Percentiles rank a stretch among this genome's conserved stretches.
These are phyloP conservation scores for Martes martes DNA, from an alignment of 2,113 vertebrate genomes.

Conservation along the genomic window DNA sequence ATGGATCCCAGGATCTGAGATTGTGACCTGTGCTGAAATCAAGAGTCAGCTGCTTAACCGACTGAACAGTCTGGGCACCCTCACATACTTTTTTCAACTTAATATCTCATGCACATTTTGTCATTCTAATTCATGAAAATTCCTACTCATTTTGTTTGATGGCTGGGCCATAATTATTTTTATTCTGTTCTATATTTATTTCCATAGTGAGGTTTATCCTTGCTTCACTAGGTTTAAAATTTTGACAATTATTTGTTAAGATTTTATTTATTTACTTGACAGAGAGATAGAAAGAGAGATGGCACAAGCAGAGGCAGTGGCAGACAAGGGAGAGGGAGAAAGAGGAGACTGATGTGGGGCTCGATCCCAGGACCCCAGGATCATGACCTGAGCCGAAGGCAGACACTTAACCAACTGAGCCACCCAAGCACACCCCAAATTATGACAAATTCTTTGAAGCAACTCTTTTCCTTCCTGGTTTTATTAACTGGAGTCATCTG, in stretches of 20 bases:
- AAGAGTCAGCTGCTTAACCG: not conserved
- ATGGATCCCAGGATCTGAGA: not conserved
- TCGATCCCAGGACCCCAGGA: too few relatives aligned
- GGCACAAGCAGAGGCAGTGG: too few relatives aligned
- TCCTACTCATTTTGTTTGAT: not conserved
- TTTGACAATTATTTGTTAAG: not conserved
- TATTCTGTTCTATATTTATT: not conserved
- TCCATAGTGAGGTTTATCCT: not conserved
- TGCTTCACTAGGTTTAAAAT: not conserved
- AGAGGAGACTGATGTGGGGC: too few relatives aligned
- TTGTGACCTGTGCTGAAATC: not conserved
- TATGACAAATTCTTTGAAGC: not conserved
- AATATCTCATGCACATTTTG: not conserved
- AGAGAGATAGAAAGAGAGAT: too few relatives aligned
- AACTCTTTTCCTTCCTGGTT: not conserved
- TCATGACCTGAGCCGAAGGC: too few relatives aligned
- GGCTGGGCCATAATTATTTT: not conserved
- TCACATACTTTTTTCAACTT: not conserved
- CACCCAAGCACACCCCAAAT: not conserved
- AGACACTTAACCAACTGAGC: too few relatives aligned
- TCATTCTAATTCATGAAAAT: not conserved
- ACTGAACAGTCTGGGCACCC: too few relatives aligned
- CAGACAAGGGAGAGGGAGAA: too few relatives aligned
- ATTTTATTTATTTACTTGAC: too few relatives aligned
- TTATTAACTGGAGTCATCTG: not conserved